These are phyloP conservation scores for Sycophila texana DNA, from an alignment of 2,888 invertebrate genomes.

Conservation along the genomic window DNA sequence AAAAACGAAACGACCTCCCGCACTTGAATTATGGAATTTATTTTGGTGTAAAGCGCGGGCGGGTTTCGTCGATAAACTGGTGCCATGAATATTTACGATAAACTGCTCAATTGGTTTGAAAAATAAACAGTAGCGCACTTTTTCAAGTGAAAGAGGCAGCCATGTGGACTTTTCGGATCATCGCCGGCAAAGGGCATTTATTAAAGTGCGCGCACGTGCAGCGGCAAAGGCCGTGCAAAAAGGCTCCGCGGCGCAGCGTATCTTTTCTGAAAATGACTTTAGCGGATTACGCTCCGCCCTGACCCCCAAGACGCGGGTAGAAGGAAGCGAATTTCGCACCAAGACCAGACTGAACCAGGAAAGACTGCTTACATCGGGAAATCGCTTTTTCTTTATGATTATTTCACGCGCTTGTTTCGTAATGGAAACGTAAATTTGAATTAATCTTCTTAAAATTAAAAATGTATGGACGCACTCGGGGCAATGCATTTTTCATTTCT, in stretches of 20 bases:
- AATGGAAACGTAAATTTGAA: no score
- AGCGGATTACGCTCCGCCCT: neutral
- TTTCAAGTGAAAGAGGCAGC: neutral
- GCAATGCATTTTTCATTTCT: no score
- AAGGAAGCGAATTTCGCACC: no score
- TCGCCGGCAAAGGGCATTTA: neutral
- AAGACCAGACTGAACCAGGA: no score
- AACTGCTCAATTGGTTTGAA: slow-evolving; percentile 5
- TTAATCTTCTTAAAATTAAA: no score
- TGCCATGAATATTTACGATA: slow-evolving; percentile 35
- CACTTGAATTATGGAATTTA: neutral
- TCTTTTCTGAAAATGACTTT: neutral
- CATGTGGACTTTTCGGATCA: neutral
- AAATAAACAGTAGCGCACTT: slow-evolving; percentile 11
- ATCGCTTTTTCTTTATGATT: no score
- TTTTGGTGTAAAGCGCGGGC: neutral
- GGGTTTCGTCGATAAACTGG: neutral
- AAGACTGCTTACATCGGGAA: no score
- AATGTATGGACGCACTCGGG: no score
- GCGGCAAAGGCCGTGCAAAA: neutral
- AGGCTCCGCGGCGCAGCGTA: neutral
- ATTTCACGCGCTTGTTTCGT: no score
- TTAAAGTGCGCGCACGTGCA: neutral
- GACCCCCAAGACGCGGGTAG: no score
- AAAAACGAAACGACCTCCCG: neutral